Percentiles rank a stretch among this genome's conserved stretches.
Evolutionary conservation across 2,113 vertebrate species (phyloP).

Genomic region (Panthera uncia): DNA sequence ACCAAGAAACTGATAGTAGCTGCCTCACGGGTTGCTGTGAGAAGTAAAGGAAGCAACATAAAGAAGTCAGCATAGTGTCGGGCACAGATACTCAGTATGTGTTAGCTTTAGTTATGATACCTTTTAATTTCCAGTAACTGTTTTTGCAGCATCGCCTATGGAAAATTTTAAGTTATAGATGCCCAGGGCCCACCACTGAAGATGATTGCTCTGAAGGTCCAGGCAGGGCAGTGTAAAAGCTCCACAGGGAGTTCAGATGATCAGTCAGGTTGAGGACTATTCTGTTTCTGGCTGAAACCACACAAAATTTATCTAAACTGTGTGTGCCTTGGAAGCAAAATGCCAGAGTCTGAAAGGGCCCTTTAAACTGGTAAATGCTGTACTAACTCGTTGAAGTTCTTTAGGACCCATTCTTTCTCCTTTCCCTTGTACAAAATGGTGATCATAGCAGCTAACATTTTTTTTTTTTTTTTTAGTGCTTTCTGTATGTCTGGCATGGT

Average conservation of each 20-base stretch:
- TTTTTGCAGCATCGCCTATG: neutral
- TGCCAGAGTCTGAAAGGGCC: neutral
- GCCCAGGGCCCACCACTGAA: neutral
- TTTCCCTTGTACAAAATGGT: neutral
- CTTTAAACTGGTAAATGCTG: neutral
- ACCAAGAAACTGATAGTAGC: neutral
- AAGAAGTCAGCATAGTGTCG: neutral
- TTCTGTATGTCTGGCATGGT: neutral
- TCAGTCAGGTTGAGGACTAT: neutral
- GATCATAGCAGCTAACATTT: neutral
- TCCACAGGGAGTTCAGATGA: neutral
- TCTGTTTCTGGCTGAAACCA: neutral
- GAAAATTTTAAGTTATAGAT: neutral
- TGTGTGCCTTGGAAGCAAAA: neutral
- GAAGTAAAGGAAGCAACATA: neutral
- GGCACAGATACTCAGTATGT: neutral
- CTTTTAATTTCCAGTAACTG: neutral
- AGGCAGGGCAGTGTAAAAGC: neutral
- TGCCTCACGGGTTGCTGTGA: neutral
- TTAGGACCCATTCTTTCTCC: neutral
- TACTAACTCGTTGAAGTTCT: neutral
- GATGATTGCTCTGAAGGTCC: neutral
- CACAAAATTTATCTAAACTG: neutral
- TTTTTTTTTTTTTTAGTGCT: neutral
- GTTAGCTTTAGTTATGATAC: neutral